A percentile compares a stretch with the other conserved stretches of the same genome.
Conservation (phyloP, 2,888 invertebrate genomes). For the Eledona agricola region DNA sequence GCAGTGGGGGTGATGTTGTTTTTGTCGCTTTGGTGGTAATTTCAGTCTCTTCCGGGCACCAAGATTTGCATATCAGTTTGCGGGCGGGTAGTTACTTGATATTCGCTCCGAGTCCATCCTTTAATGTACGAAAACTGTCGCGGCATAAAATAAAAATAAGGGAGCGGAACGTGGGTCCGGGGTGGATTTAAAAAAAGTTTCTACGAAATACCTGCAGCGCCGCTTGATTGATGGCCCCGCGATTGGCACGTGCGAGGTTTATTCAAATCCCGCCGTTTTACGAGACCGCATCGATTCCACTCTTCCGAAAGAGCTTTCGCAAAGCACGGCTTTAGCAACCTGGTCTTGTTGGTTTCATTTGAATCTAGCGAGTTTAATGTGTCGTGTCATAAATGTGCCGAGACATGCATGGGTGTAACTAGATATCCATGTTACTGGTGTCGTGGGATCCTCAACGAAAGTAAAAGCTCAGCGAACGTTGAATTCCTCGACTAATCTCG, state of each 20-base stretch:
- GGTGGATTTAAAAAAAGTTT: conserved; percentile 28
- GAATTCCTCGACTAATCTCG: no score
- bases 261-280: conserved; percentile 18
- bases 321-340: no score
- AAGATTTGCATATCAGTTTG: conserved; percentile 29
- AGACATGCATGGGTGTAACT: conserved; percentile 23
- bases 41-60: no score
- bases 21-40: no score
- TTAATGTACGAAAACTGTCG: conserved; percentile 33
- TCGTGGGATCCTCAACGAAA: conserved; percentile 30
- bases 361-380: conserved; percentile 15
- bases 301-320: conserved; percentile 7
- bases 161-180: conserved; percentile 8
- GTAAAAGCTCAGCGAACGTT: conserved; percentile 15
- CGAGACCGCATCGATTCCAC: conserved; percentile 9
- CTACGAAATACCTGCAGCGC: conserved; percentile 3
- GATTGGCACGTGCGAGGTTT: conserved; percentile 22
- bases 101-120: conserved; percentile 14
- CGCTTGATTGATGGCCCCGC: conserved; percentile 21
- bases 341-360: neutral
- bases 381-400: conserved; percentile 29
- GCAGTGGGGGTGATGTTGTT: no score
- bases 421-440: conserved; percentile 25
- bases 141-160: conserved; percentile 15
- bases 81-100: conserved; percentile 13